Conservation (phyloP, 2,797 vertebrate genomes). For the Oryzias sinensis region DNA sequence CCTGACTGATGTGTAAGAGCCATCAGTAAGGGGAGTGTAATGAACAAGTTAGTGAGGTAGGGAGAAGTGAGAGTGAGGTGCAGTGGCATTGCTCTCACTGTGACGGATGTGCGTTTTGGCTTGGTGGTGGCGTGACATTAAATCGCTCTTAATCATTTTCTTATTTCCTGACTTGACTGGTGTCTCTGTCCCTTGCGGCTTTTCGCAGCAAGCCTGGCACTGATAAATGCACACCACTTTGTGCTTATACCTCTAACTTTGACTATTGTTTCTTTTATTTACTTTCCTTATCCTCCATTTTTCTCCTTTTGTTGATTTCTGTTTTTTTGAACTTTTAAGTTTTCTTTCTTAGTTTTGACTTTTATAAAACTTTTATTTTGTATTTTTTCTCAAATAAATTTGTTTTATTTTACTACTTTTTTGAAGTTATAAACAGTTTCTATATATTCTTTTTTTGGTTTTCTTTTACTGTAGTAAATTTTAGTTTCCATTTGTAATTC, state of each 20-base stretch:
- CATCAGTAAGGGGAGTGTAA: constrained; percentile 3
- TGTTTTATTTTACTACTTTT: too few species aligned
- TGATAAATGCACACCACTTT: constrained; percentile 55
- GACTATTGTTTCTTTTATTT: not conserved
- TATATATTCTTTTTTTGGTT: too few species aligned
- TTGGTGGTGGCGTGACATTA: constrained; percentile 55
- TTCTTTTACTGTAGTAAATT: too few species aligned
- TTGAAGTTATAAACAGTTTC: too few species aligned
- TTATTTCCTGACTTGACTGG: constrained; percentile 73
- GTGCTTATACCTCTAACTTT: constrained; percentile 8
- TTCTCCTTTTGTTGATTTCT: not conserved
- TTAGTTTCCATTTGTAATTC: too few species aligned
- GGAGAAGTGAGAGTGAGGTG: constrained; percentile 28
- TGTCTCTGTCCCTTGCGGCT: constrained; percentile 46
- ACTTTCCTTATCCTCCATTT: not conserved
- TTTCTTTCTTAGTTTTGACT: not conserved
- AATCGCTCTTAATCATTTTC: constrained; percentile 78
- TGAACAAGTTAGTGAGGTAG: constrained; percentile 33
- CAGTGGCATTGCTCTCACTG: constrained; percentile 57
- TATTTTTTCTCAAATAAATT: too few species aligned
- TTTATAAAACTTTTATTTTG: too few species aligned
- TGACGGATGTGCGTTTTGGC: constrained; percentile 66
- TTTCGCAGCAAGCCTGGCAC: constrained; percentile 10
- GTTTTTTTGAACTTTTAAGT: not conserved
- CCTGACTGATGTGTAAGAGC: not conserved